Evolutionary conservation across 64 coral and sea anemone genomes (phyloP).

Genomic region (Actinia equina): DNA sequence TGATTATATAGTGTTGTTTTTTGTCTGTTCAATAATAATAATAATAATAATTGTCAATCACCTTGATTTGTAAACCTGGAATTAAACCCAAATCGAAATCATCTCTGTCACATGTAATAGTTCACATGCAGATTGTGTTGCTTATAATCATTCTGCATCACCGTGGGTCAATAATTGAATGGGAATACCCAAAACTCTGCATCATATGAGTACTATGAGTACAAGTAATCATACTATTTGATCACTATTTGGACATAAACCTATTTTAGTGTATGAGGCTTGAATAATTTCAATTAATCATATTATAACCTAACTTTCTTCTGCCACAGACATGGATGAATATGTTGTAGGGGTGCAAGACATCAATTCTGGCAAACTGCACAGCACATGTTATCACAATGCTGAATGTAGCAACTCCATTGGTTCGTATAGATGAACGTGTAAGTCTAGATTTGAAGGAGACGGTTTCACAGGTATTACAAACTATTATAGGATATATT

Average conservation of each 20-base stretch:
- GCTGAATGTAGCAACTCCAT: slow-evolving; percentile 36
- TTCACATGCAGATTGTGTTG: neutral
- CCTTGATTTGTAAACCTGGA: slow-evolving; percentile 27
- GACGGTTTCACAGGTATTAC: slow-evolving; percentile 2
- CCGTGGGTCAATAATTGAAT: too few species aligned
- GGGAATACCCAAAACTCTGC: too few species aligned
- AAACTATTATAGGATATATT: neutral
- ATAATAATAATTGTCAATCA: neutral
- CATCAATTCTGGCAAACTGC: neutral
- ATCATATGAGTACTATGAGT: too few species aligned
- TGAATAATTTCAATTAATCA: too few species aligned
- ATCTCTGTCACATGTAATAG: neutral
- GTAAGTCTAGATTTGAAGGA: slow-evolving; percentile 53
- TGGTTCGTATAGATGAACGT: slow-evolving; percentile 37
- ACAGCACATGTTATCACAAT: slow-evolving; percentile 24
- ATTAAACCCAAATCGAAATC: neutral
- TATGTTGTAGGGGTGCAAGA: slow-evolving; percentile 25
- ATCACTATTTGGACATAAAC: too few species aligned
- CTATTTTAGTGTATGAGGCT: too few species aligned
- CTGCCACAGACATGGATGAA: slow-evolving; percentile 39
- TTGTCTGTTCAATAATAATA: too few species aligned
- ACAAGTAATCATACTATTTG: too few species aligned
- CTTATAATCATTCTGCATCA: too few species aligned
- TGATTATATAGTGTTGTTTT: too few species aligned
- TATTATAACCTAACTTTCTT: neutral